These are phyloP conservation scores for Phylloscopus whistleri DNA, from an alignment of 2,113 vertebrate genomes.

Conservation along the genomic window DNA sequence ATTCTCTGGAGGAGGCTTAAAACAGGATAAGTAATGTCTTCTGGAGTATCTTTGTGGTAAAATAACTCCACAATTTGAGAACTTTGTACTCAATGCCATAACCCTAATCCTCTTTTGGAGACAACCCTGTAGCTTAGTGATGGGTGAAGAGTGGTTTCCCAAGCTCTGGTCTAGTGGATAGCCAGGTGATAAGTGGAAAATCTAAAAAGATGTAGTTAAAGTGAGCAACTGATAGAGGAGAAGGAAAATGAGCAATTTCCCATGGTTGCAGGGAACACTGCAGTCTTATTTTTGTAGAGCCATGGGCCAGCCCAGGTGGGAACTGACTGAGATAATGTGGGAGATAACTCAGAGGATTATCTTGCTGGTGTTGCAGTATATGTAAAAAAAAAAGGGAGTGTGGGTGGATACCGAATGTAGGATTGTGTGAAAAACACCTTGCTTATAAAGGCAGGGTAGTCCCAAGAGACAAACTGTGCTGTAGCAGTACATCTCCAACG, in stretches of 20 bases:
- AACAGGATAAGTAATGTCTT: background rate
- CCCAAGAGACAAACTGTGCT: background rate
- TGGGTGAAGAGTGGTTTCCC: background rate
- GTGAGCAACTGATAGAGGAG: background rate
- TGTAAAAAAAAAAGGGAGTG: background rate
- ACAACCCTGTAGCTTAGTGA: background rate
- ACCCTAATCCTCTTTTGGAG: background rate
- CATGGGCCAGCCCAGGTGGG: background rate
- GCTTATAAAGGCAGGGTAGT: background rate
- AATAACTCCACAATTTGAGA: background rate
- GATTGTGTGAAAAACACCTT: background rate
- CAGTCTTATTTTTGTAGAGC: background rate
- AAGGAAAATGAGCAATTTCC: background rate
- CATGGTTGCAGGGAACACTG: background rate
- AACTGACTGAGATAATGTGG: background rate
- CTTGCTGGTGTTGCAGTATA: background rate
- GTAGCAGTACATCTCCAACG: background rate
- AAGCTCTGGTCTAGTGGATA: background rate
- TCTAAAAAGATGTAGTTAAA: background rate
- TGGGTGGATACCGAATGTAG: background rate
- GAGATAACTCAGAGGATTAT: background rate
- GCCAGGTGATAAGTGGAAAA: background rate
- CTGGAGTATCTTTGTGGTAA: background rate
- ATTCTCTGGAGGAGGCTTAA: background rate
- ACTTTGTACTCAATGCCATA: background rate